Conservation (phyloP, 2,888 invertebrate genomes). For the Malthinus seriepunctatus region DNA sequence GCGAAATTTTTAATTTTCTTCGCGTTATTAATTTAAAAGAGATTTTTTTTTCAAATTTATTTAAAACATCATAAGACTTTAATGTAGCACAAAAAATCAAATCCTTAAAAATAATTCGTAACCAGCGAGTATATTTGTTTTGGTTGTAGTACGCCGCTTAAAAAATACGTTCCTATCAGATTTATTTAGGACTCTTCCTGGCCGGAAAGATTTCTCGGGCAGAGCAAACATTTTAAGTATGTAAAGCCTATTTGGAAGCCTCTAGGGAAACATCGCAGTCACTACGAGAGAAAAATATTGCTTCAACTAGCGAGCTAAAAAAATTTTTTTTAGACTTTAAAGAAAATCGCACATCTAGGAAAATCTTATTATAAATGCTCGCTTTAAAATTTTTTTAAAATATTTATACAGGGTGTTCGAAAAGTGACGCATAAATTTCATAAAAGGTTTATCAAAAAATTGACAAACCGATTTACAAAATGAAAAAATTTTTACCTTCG, state of each 20-base stretch:
- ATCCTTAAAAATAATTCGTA: conserved; percentile 2
- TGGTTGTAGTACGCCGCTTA: conserved; percentile 14
- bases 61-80: no score
- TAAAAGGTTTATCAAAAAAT: no score
- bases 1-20: no score
- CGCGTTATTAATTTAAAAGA: no score
- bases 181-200: conserved; percentile 28
- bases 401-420: no score
- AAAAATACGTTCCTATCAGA: conserved; percentile 29
- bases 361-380: conserved; percentile 23
- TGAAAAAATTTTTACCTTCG: no score
- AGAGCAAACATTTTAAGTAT: conserved; percentile 30
- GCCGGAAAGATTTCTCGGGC: conserved; percentile 27
- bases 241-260: conserved; percentile 29
- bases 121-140: conserved; percentile 3
- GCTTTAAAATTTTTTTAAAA: conserved; percentile 4
- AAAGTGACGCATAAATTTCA: no score
- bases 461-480: no score
- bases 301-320: conserved; percentile 17
- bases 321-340: conserved; percentile 8
- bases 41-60: no score
- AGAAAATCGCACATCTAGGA: conserved; percentile 14
- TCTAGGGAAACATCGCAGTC: conserved; percentile 28
- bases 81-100: no score
- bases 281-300: conserved; percentile 27